Conservation (phyloP, 2,888 invertebrate species). For the Dione juno region DNA sequence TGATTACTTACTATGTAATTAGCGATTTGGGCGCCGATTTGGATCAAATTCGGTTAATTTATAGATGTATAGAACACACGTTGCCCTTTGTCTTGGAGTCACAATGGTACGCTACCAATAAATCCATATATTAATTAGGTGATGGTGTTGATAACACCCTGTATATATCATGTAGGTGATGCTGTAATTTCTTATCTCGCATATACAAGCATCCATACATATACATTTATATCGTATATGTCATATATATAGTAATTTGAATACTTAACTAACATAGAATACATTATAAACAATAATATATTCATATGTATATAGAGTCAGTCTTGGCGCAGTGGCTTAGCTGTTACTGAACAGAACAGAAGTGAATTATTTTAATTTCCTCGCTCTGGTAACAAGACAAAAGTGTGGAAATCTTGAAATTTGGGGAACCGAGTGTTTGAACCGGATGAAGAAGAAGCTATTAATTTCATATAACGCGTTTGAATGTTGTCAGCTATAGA, state of each 20-base stretch:
- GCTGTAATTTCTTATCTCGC: not conserved
- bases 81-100: slow-evolving; percentile 37
- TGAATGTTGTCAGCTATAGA: too few relatives aligned
- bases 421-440: too few relatives aligned
- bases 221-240: not conserved
- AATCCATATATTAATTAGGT: slow-evolving; percentile 28
- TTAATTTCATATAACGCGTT: too few relatives aligned
- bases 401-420: too few relatives aligned
- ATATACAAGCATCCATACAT: not conserved
- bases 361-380: too few relatives aligned
- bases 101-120: slow-evolving; percentile 10
- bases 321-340: too few relatives aligned
- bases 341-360: too few relatives aligned
- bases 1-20: slow-evolving; percentile 40
- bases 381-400: too few relatives aligned
- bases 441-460: too few relatives aligned
- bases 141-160: slow-evolving; percentile 12
- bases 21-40: slow-evolving; percentile 37
- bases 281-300: too few relatives aligned
- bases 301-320: too few relatives aligned
- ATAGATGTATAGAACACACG: slow-evolving; percentile 27
- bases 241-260: not conserved
- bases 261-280: not conserved
- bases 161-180: not conserved
- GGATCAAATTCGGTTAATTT: slow-evolving; percentile 41